A percentile compares a stretch with the other conserved stretches of the same genome.
Evolutionary conservation across 2,113 vertebrate genomes (phyloP).

Genomic region (Cryptomyrus ogoouensis): DNA sequence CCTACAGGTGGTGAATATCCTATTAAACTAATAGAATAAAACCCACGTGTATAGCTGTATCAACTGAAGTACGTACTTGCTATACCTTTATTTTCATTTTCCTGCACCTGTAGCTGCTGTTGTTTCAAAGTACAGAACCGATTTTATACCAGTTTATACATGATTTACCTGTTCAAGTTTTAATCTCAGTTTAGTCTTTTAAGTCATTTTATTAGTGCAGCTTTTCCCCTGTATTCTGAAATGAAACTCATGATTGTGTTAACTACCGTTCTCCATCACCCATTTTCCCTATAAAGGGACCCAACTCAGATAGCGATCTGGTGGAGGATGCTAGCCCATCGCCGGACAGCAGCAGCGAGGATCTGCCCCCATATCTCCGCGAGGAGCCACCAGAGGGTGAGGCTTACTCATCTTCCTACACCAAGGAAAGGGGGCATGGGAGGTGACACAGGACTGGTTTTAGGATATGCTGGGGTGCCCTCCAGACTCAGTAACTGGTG

Average conservation of each 20-base stretch:
- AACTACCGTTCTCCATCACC: neutral
- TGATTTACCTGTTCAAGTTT: neutral
- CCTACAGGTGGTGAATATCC: neutral
- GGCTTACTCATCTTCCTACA: neutral
- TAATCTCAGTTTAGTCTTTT: neutral
- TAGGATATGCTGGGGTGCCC: neutral
- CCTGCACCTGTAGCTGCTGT: neutral
- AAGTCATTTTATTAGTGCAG: neutral
- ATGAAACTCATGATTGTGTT: neutral
- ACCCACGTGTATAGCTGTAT: neutral
- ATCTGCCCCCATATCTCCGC: constrained; percentile 43
- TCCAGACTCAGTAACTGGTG: neutral
- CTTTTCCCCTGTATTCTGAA: neutral
- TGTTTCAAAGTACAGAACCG: neutral
- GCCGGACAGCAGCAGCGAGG: constrained; percentile 31
- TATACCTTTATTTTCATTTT: neutral
- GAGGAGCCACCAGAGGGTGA: constrained; percentile 48
- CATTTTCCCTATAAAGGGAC: constrained; percentile 28
- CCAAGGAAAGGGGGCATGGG: neutral
- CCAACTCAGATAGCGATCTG: constrained; percentile 34
- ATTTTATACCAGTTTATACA: neutral
- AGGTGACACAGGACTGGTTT: neutral
- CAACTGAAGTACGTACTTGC: neutral
- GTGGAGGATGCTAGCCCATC: constrained; percentile 31
- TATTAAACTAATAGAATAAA: neutral